These are phyloP conservation scores for Plutomurus gul DNA, from an alignment of 1,140 invertebrate species.

Conservation along the genomic window DNA sequence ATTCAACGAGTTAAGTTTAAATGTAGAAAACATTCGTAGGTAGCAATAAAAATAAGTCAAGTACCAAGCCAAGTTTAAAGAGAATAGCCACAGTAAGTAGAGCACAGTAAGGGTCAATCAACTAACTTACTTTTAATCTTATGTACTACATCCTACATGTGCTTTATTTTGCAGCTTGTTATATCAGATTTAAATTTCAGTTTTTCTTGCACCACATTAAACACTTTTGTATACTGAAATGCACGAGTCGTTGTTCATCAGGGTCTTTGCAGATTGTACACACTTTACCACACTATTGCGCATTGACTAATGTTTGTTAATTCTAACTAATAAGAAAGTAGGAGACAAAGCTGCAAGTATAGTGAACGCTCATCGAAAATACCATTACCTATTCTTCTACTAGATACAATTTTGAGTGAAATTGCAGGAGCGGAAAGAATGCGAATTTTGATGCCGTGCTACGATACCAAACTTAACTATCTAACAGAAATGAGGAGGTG, in stretches of 20 bases:
- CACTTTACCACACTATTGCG: no score
- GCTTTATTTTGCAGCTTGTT: neutral
- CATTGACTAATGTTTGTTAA: no score
- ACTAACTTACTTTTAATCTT: neutral
- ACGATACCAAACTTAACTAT: neutral
- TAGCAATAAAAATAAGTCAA: neutral
- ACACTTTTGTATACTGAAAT: no score
- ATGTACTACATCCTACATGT: no score
- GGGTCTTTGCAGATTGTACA: no score
- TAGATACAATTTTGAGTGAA: neutral
- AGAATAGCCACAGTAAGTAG: neutral
- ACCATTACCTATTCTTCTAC: neutral
- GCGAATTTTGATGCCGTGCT: neutral
- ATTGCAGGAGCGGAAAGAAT: neutral
- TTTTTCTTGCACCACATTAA: neutral
- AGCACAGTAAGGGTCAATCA: conserved; percentile 8
- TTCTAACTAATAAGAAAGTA: no score
- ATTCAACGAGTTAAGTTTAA: neutral
- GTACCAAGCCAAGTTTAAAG: neutral
- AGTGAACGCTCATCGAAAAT: neutral
- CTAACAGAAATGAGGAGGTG: neutral
- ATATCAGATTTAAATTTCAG: neutral
- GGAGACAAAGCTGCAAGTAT: neutral
- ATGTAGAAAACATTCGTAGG: no score
- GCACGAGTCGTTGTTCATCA: no score